These are phyloP conservation scores for Daphoenositta chrysoptera DNA, from an alignment of 2,113 vertebrate species.

Conservation along the genomic window DNA sequence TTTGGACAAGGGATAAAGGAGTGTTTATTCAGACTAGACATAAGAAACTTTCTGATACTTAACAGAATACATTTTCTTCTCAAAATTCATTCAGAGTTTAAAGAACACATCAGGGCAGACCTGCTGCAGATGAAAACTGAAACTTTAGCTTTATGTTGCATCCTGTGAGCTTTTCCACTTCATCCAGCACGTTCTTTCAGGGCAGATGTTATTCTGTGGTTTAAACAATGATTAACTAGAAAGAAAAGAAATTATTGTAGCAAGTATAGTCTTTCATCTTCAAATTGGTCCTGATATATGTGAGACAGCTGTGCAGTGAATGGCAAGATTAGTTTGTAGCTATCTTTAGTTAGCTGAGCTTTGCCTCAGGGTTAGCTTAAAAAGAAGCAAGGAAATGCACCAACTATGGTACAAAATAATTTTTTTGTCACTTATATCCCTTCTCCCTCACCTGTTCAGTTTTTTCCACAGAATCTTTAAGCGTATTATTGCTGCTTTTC, in stretches of 20 bases:
- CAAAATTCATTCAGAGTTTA: not conserved
- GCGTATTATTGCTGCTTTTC: rapidly evolving
- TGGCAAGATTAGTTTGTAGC: not conserved
- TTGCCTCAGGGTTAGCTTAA: not conserved
- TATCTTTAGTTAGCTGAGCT: not conserved
- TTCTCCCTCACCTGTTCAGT: not conserved
- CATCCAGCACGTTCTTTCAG: not conserved
- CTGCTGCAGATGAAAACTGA: not conserved
- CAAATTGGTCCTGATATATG: not conserved
- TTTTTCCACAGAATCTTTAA: not conserved
- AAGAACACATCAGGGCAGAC: not conserved
- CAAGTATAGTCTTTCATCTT: not conserved
- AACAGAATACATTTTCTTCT: not conserved
- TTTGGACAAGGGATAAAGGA: not conserved
- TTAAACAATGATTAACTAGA: not conserved
- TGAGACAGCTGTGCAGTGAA: not conserved
- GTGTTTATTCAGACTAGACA: not conserved
- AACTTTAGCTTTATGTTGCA: not conserved
- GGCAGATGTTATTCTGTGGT: not conserved
- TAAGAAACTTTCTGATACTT: not conserved
- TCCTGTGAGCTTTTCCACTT: not conserved
- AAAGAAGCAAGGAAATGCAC: not conserved
- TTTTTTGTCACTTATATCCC: not conserved
- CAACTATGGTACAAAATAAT: not conserved
- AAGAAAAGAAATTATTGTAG: not conserved